These are phyloP conservation scores for Antennarius maculatus DNA, from an alignment of 2,797 vertebrate species.

Conservation along the genomic window DNA sequence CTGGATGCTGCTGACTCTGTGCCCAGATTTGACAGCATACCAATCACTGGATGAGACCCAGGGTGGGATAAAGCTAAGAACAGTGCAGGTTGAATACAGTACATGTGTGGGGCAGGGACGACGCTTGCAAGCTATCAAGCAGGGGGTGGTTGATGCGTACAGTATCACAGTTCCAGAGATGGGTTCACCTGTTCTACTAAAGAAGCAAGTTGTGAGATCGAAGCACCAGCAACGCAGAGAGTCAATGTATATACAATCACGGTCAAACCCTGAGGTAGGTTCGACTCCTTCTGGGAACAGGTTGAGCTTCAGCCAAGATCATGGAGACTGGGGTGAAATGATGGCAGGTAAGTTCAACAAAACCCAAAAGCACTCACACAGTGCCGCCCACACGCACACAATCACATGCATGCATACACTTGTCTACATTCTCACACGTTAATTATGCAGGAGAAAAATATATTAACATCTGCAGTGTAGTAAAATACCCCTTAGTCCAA, in stretches of 20 bases:
- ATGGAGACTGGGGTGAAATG: conserved; percentile 48
- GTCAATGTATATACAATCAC: conserved; percentile 69
- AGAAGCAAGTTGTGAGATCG: conserved; percentile 22
- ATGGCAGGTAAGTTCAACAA: conserved; percentile 52
- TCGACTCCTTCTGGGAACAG: conserved; percentile 45
- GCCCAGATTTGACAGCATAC: conserved; percentile 65
- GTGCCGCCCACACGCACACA: conserved; percentile 51
- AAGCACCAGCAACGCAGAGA: conserved; percentile 49
- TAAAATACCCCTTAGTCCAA: conserved; percentile 77
- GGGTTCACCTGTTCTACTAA: conserved; percentile 17
- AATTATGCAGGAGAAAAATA: conserved; percentile 82
- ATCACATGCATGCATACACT: conserved; percentile 42
- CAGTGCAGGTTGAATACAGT: conserved; percentile 70
- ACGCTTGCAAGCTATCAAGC: conserved; percentile 26
- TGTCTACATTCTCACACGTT: conserved; percentile 57
- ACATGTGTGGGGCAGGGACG: conserved; percentile 36
- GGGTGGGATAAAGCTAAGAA: conserved; percentile 74
- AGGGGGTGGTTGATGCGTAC: conserved; percentile 39
- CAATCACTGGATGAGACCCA: conserved; percentile 69
- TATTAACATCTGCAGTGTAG: conserved; percentile 93
- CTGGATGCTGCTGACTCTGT: conserved; percentile 68
- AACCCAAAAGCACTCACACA: conserved; percentile 58
- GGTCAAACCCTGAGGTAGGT: conserved; percentile 60
- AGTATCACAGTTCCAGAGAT: conserved; percentile 21
- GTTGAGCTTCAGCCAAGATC: conserved; percentile 46